Evolutionary conservation across 2,888 invertebrate species (phyloP), one percentile per base, ranked within the genome.

Genomic region (Hipparchia semele): DNA sequence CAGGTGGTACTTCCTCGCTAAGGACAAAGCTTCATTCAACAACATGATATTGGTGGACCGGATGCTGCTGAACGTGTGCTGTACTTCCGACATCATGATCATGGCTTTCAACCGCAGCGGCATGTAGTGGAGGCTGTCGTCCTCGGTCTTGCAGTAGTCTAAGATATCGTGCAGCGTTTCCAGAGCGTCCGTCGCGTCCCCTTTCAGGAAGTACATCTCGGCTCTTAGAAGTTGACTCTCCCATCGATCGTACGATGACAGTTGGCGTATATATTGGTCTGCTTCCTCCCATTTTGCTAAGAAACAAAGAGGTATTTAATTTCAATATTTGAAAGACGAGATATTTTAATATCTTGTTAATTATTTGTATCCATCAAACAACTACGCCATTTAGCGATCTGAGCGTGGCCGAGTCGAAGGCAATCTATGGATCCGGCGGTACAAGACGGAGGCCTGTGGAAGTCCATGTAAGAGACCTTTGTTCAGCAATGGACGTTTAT

Each of bases 1-100:
- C 80, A 98, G 93, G 85, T 97, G 96, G 80, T 97, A 96, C 59
- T 95, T 95, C 76, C 95, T 95, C 1, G 97, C 96, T 73, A 97
- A 90, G 23, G 96, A 95, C n/a, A 98, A 90, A 4, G 97, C 97
- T 78, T 95, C 95, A 80, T 96, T 96, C 66, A 96, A 90, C 79
- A 93, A 91, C 83, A 94, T 95, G 73, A 95, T 95, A 85, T 88
- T 94, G 79, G 84, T 87, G 73, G 94, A 88, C 79, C 95, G 90
- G 68, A 95, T 89, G 68, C 94, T 94, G 81, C 95, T 94, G 76
- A 95, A 94, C 5, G 95, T 92, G 70, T 95, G 94, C 81, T 96
- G 95, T 45, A 96, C 95, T 86, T 93, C 89, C 5, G 97, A 96
- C 74, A 95, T 94, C 4, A 97, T 86, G 75, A 97, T 95, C 90